Base-by-base conservation (phyloP, 2,888 invertebrate genomes). In the Hoplodrina ambigua region DNA sequence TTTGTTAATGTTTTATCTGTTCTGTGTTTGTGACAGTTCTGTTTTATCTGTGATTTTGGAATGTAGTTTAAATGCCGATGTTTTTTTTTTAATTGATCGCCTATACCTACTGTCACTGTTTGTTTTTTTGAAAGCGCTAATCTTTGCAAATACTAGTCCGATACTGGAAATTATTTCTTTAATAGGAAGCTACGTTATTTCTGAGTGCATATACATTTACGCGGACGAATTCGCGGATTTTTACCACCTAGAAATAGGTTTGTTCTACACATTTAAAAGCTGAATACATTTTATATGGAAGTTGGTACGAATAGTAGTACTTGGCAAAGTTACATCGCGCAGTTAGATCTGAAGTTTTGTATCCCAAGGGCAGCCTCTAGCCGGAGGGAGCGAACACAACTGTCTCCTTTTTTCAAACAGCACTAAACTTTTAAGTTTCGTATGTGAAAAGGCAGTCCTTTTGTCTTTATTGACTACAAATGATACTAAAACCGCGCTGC, bases 1-100 rank as follows among this genome's bases (percentile, higher is more conserved):
- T 66, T 65, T 59, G 56, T 80, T 63, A 46, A 56, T 55, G 41
- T 55, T 65, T 54, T 25, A 58, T 55, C 49, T 49, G 25, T 69
- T 37, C 4, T 53, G 58, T 53, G 46, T 33, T 54, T 15, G 53
- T 61, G 15, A 13, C 5, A 15, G 30, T 54, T 50, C 8, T 13
- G 33, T 66, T 19, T 17, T n/a, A 15, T 17, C 10, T 11, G 49
- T 37, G 15, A 19, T 65, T 53, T 20, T 53, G 3, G 13, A 63
- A 41, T 13, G 0, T 15, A 15, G 3, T 33, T 33, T 62, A 5
- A 20, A 58, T 65, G 4, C 11, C 20, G 10, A 41, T 8, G 13
- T 11, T 4, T 2, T 41, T 41, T 41, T 13, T 41, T 13, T 3
- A 10, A 37, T 8, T 37, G 6, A 37, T 7, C 37, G 8, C 8